Evolutionary conservation across 2,888 invertebrate species (phyloP), one percentile per base, ranked within the genome.

Genomic region (Caenorhabditis angaria): DNA sequence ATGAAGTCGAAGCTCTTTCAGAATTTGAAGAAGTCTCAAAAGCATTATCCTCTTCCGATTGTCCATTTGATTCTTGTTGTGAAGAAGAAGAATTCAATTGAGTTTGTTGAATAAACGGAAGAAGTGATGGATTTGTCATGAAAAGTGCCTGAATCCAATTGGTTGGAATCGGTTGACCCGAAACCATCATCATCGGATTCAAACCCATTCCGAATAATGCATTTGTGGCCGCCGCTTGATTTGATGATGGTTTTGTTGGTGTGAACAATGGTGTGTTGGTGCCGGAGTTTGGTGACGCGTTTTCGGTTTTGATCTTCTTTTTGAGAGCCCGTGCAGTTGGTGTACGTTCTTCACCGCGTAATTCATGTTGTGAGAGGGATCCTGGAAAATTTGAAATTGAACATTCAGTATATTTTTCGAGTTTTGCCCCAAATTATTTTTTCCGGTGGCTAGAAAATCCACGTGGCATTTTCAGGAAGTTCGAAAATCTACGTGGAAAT

Each of bases 351-450:
- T 68, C 76, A 0, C 70, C 74, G 8, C 64, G 53, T 0, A 79
- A 54, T 54, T 79, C 79, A 25, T 71, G 66, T 56, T 79, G 79
- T 2, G 79, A 65, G 1, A 79, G 61, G n/a, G 79, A 79, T 18
- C 75, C 75, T 41, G 41, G 3, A 41, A 41, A 5, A 32, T n/a
- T n/a, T n/a, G 64, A 61, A n/a, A n/a, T n/a, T n/a, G n/a, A n/a
- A n/a, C n/a, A n/a, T n/a, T n/a, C n/a, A n/a, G n/a, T n/a, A 32
- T 32, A 32, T 32, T 32, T 32, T 32, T 32, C 32, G 10, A n/a
- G n/a, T n/a, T n/a, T n/a, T n/a, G n/a, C n/a, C n/a, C n/a, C n/a
- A n/a, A n/a, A n/a, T n/a, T n/a, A n/a, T n/a, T n/a, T n/a, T n/a
- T n/a, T n/a, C n/a, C n/a, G n/a, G n/a, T n/a, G n/a, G n/a, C n/a